These are phyloP conservation scores for Scolopax bukidnonensis DNA, from an alignment of 2,797 vertebrate species.

Conservation along the genomic window DNA sequence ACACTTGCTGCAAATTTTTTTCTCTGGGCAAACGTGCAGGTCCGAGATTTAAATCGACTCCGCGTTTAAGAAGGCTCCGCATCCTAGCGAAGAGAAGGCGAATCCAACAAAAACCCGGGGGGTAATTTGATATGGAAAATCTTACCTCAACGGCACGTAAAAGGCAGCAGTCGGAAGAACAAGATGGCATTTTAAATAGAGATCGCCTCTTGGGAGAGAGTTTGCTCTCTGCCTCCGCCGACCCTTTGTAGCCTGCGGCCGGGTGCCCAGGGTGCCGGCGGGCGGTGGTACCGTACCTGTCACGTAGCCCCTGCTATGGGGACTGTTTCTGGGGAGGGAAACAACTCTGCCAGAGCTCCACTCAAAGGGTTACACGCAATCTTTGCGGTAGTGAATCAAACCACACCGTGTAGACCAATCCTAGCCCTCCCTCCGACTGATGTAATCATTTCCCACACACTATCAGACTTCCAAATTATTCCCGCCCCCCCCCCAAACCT, in stretches of 20 bases:
- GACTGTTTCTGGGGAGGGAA: constrained; percentile 83
- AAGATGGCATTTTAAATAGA: constrained; percentile 89
- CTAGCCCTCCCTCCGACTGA: constrained; percentile 86
- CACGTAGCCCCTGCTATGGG: constrained; percentile 73
- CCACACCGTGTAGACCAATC: constrained; percentile 88
- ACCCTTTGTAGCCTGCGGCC: constrained; percentile 60
- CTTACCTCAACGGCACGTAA: constrained; percentile 88
- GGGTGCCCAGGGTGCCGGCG: constrained; percentile 32
- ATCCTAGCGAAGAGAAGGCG: not conserved
- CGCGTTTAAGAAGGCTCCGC: not conserved
- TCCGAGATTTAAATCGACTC: not conserved
- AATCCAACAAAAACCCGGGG: not conserved
- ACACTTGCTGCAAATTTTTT: not conserved
- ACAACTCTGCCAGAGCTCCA: constrained; percentile 83
- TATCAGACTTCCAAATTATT: constrained; percentile 73
- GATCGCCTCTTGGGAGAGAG: constrained; percentile 76
- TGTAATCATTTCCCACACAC: constrained; percentile 88
- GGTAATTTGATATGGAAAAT: constrained; percentile 52
- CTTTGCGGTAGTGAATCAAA: constrained; percentile 91
- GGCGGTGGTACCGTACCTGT: constrained; percentile 74
- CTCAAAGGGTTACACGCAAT: constrained; percentile 89
- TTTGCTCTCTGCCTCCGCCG: constrained; percentile 62
- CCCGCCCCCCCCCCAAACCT: not conserved
- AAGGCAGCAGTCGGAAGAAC: constrained; percentile 88
- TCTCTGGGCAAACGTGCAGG: not conserved